phyloP scores from a whole-genome alignment of 2,113 vertebrate genomes.

The Leptobrachium ailaonicum region DNA sequence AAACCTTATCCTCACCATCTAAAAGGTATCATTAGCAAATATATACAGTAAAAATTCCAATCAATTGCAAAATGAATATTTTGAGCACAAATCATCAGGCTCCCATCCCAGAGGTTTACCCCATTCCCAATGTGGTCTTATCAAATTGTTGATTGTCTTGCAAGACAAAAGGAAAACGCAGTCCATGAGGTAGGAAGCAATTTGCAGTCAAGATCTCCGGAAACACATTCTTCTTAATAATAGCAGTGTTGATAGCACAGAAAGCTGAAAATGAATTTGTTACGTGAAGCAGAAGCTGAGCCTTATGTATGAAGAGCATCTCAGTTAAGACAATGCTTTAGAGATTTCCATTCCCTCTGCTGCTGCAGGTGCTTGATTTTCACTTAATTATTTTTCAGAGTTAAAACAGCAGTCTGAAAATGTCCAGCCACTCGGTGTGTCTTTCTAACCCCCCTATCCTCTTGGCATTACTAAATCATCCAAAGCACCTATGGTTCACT shows the following conservation, averaged over 20 bases:
- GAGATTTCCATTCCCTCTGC: constrained; percentile 40
- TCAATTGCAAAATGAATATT: constrained; percentile 24
- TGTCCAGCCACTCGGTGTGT: not conserved
- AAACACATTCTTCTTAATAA: constrained; percentile 36
- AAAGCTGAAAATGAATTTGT: constrained; percentile 42
- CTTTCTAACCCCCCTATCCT: constrained; percentile 32
- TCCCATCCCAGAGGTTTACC: constrained; percentile 17
- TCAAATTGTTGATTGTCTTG: constrained; percentile 20
- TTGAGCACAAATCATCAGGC: constrained; percentile 9
- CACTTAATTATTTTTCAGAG: constrained; percentile 48
- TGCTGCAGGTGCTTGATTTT: constrained; percentile 36
- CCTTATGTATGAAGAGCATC: constrained; percentile 46
- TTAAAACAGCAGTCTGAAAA: constrained; percentile 43
- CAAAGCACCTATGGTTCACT: constrained; percentile 33
- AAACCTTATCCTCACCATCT: not conserved
- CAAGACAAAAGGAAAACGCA: constrained; percentile 28
- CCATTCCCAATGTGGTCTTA: constrained; percentile 35
- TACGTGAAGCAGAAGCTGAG: constrained; percentile 27
- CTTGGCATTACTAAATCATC: constrained; percentile 44
- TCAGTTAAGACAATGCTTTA: constrained; percentile 45
- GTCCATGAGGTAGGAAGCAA: constrained; percentile 27
- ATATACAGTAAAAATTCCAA: not conserved
- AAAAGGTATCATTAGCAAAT: constrained; percentile 16
- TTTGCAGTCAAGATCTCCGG: constrained; percentile 42
- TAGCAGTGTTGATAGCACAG: constrained; percentile 33